phyloP scores from a whole-genome alignment of 2,797 vertebrate genomes.

The Atherinosoma microstoma region DNA sequence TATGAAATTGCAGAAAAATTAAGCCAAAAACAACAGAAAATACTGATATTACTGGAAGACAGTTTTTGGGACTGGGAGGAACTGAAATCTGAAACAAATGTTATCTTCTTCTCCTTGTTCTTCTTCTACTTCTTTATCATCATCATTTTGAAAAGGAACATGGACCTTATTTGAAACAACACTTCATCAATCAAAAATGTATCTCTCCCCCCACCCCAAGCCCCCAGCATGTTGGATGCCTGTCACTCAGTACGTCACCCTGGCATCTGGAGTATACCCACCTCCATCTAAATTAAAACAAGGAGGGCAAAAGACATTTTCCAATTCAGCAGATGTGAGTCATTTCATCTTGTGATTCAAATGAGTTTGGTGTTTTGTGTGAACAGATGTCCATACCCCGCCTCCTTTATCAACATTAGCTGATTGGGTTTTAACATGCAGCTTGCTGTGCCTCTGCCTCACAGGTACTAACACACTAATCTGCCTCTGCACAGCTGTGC shows the following conservation, averaged over 20 bases:
- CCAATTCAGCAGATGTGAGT: constrained; percentile 87
- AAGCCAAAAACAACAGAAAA: too few species aligned
- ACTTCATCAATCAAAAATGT: too few species aligned
- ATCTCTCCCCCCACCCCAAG: too few species aligned
- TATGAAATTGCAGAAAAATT: too few species aligned
- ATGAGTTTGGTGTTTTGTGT: constrained; percentile 88
- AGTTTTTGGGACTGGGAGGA: too few species aligned
- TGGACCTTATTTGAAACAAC: too few species aligned
- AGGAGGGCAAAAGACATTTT: constrained; percentile 84
- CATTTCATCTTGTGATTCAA: constrained; percentile 88
- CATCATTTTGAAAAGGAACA: too few species aligned
- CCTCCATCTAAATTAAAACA: constrained; percentile 80
- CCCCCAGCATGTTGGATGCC: constrained; percentile 37
- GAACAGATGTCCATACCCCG: constrained; percentile 88
- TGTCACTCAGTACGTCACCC: constrained; percentile 66
- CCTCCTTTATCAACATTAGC: constrained; percentile 89
- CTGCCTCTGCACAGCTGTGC: constrained; percentile 84
- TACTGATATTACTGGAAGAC: too few species aligned
- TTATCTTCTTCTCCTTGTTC: too few species aligned
- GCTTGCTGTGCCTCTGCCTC: constrained; percentile 81
- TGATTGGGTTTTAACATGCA: constrained; percentile 88
- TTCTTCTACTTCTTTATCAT: too few species aligned
- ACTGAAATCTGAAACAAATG: too few species aligned
- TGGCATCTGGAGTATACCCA: constrained; percentile 71
- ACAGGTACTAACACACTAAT: constrained; percentile 87